Percentiles rank a stretch among this genome's conserved stretches.
These are phyloP conservation scores for Acrocephalus arundinaceus DNA, from an alignment of 2,113 vertebrate genomes.

Conservation along the genomic window DNA sequence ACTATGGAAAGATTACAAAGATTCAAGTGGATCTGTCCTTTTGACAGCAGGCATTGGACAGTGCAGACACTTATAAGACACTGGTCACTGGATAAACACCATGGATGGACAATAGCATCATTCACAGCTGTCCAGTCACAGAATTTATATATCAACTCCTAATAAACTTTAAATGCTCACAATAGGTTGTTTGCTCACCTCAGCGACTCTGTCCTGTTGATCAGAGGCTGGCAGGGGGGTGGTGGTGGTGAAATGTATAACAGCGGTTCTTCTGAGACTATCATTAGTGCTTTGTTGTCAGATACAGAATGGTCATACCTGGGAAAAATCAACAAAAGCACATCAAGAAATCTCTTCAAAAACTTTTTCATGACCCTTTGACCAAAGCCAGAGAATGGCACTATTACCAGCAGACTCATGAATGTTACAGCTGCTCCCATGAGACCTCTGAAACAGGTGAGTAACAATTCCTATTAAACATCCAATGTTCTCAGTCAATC, in stretches of 20 bases:
- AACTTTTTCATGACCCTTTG: neutral
- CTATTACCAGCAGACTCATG: neutral
- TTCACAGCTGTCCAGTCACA: neutral
- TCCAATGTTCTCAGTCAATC: neutral
- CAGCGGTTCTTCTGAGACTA: slow-evolving; percentile 86
- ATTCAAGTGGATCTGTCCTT: neutral
- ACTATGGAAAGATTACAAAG: neutral
- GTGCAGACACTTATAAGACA: neutral
- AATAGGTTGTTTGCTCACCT: slow-evolving; percentile 74
- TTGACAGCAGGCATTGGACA: neutral
- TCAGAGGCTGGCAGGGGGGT: slow-evolving; percentile 83
- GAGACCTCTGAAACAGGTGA: neutral
- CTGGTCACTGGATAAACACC: neutral
- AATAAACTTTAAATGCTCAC: neutral
- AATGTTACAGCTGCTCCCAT: neutral
- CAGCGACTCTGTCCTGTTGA: slow-evolving; percentile 91
- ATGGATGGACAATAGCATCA: neutral
- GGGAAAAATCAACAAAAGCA: neutral
- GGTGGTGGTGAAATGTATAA: slow-evolving; percentile 81
- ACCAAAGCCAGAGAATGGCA: neutral
- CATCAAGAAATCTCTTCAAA: neutral
- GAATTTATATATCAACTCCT: neutral
- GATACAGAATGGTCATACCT: slow-evolving; percentile 70
- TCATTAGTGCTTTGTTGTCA: slow-evolving; percentile 91
- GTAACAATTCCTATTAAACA: neutral